These are phyloP conservation scores for Zingel zingel DNA, from an alignment of 2,113 vertebrate genomes.

Conservation along the genomic window DNA sequence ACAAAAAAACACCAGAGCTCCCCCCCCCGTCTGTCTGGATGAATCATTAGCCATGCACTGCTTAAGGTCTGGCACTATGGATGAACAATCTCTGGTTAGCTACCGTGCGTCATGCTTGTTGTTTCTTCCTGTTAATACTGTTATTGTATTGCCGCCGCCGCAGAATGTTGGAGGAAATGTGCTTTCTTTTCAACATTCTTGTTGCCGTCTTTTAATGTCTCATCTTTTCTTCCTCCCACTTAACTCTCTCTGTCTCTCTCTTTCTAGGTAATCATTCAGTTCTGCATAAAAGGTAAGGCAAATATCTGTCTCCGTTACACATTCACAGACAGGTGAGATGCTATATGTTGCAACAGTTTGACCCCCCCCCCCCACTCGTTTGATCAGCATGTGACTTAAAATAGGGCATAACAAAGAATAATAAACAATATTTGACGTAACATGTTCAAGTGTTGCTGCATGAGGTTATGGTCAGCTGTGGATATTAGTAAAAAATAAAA, in stretches of 20 bases:
- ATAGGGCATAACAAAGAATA: constrained; percentile 18
- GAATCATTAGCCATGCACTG: constrained; percentile 55
- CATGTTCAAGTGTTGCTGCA: constrained; percentile 29
- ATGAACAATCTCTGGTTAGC: constrained; percentile 62
- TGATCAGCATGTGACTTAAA: constrained; percentile 31
- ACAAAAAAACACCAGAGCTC: constrained; percentile 55
- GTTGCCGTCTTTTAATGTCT: constrained; percentile 30
- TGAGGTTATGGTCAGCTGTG: constrained; percentile 47
- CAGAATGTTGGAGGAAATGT: constrained; percentile 57
- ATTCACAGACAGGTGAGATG: constrained; percentile 65
- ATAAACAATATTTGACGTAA: constrained; percentile 10
- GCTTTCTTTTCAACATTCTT: constrained; percentile 66
- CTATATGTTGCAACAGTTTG: constrained; percentile 28
- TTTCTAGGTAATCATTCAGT: constrained; percentile 59
- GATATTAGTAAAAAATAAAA: constrained; percentile 36
- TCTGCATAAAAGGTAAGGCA: constrained; percentile 79
- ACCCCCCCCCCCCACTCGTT: neutral
- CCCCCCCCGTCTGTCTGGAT: neutral
- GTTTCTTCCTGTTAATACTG: constrained; percentile 54
- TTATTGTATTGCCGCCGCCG: constrained; percentile 39
- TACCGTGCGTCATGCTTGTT: constrained; percentile 45
- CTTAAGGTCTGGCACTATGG: constrained; percentile 52
- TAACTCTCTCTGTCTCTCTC: constrained; percentile 4
- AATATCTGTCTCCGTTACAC: constrained; percentile 70
- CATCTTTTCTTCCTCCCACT: constrained; percentile 19